Base-by-base conservation (phyloP, 2,797 vertebrate species). In the Dipus sagitta region DNA sequence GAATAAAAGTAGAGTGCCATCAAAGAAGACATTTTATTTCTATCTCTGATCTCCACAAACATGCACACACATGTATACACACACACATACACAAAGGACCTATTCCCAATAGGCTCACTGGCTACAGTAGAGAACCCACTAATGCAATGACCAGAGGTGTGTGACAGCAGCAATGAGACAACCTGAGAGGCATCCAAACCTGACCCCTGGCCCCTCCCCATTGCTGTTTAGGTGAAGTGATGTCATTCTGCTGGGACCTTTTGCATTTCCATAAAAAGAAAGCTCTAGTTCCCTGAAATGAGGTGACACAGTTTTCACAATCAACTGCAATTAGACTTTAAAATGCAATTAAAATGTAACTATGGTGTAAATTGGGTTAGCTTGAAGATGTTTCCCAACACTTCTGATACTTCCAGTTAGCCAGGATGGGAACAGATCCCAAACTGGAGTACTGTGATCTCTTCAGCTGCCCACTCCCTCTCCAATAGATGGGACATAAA, bases 281-380 rank as follows among this genome's bases (percentile, higher is more conserved):
- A 92, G 58, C 86, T 93, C 91, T 64, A 79, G 76, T 92, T 94
- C 52, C 64, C 92, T 95, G 94, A 92, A 94, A 96, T 72, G 89
- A 75, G 68, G 47, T 93, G 92, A 95, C 75, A 92, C 60, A 72
- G 70, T 95, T 96, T 95, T 89, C 89, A 96, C 74, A 96, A 96
- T 95, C 97, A 96, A 96, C 91, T 83, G 82, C 91, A 94, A 90
- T 97, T 96, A 96, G 96, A 97, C 92, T 97, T 96, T 93, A 96
- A 97, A 97, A 96, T 95, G 96, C 93, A 97, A 96, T 96, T 97
- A 96, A 96, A 95, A 94, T 88, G 84, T 72, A 96, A 95, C 90
- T 95, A 79, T 95, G 74, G 95, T 95, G 83, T 92, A 95, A 96
- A 97, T 85, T 89, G 81, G 93, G 92, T 95, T 95, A 89, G 77